These are phyloP conservation scores for Sminthurinus signatus DNA, from an alignment of 1,140 invertebrate species.

Conservation along the genomic window DNA sequence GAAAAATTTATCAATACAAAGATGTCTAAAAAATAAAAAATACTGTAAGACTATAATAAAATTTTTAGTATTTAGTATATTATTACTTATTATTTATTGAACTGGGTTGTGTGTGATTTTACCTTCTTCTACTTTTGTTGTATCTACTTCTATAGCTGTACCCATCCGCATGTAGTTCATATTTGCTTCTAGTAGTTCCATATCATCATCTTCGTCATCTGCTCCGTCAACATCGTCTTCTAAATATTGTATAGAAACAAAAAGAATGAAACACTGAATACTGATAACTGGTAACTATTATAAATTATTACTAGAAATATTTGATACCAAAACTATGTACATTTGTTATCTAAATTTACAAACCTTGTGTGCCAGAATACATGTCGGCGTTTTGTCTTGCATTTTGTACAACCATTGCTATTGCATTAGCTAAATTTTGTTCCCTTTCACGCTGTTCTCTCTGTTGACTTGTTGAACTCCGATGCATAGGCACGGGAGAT, in stretches of 20 bases:
- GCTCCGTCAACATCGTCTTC: conserved; percentile 44
- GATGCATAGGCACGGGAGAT: conserved; percentile 36
- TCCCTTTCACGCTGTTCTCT: conserved; percentile 36
- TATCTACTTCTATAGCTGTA: conserved; percentile 50
- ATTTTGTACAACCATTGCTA: conserved; percentile 38
- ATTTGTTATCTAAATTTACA: no score
- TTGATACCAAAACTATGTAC: no score
- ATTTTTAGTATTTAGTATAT: no score
- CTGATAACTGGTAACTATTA: no score
- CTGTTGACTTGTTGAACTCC: conserved; percentile 42
- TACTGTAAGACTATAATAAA: no score
- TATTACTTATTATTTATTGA: no score
- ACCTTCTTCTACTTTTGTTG: conserved; percentile 73
- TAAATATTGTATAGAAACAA: no score
- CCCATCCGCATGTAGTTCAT: conserved; percentile 25
- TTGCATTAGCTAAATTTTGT: conserved; percentile 38
- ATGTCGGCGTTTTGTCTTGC: conserved; percentile 29
- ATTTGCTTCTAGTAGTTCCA: conserved; percentile 46
- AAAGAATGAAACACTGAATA: no score
- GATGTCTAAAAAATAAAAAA: no score
- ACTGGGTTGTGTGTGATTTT: no score
- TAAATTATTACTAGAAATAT: no score
- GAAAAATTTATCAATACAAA: no score
- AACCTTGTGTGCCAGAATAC: conserved; percentile 27
- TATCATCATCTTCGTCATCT: conserved; percentile 52